Conservation (phyloP, 2,797 vertebrate genomes). For the Oreonectes daqikongensis region DNA sequence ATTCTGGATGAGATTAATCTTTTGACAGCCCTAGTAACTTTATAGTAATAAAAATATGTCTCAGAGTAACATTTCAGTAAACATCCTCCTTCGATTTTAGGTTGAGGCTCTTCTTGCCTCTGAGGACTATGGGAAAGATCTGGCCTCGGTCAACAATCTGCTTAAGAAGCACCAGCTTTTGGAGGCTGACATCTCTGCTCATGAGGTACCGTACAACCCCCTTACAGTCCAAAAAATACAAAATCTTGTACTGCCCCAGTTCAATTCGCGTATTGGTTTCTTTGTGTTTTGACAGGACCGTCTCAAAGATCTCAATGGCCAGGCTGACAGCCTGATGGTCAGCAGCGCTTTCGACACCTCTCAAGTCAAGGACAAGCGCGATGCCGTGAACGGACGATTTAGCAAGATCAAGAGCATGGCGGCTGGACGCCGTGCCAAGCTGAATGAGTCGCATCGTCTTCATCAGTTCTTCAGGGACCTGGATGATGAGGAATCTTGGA, state of each 20-base stretch:
- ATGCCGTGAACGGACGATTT: slow-evolving; percentile 91
- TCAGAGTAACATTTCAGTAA: background rate
- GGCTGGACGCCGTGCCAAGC: slow-evolving; percentile 81
- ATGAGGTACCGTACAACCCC: slow-evolving; percentile 80
- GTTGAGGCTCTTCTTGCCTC: slow-evolving; percentile 97
- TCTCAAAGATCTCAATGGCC: slow-evolving; percentile 93
- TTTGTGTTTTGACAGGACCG: slow-evolving; percentile 81
- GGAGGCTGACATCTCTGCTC: slow-evolving; percentile 97
- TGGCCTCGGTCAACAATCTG: slow-evolving; percentile 97
- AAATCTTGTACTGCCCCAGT: too few relatives aligned
- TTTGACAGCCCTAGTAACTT: too few relatives aligned
- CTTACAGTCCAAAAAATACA: background rate
- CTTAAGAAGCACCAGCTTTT: slow-evolving; percentile 97
- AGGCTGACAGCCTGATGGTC: slow-evolving; percentile 96
- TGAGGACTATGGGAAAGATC: slow-evolving; percentile 97
- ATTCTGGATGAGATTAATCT: too few relatives aligned
- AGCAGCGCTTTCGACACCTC: slow-evolving; percentile 95
- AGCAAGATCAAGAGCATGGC: slow-evolving; percentile 94
- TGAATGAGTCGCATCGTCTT: slow-evolving; percentile 95
- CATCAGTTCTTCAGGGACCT: slow-evolving; percentile 99
- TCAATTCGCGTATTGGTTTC: background rate
- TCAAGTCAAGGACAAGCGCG: slow-evolving; percentile 93
- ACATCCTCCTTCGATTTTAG: slow-evolving; percentile 67
- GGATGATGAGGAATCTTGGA: slow-evolving; percentile 98
- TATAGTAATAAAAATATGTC: too few relatives aligned